Conservation (phyloP, 2,888 invertebrate species). For the Meloe dianella region DNA sequence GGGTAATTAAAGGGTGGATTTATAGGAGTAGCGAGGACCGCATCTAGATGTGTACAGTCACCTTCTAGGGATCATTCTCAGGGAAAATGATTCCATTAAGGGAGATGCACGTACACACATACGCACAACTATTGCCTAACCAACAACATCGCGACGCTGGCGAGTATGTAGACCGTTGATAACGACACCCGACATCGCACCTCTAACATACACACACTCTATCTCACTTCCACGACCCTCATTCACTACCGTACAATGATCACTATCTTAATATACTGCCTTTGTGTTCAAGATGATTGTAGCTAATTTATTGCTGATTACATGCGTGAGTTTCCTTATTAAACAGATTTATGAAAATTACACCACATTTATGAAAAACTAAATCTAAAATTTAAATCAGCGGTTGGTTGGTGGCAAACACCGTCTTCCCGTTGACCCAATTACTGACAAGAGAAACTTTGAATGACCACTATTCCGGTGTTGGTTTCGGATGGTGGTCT, state of each 20-base stretch:
- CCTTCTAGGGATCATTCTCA: constrained; percentile 43
- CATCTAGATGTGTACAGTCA: constrained; percentile 54
- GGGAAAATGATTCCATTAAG: constrained; percentile 35
- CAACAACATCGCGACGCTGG: constrained; percentile 28
- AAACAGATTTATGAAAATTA: constrained; percentile 22
- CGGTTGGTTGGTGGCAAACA: neutral
- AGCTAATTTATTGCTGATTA: constrained; percentile 34
- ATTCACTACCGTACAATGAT: constrained; percentile 35
- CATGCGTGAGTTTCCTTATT: constrained; percentile 23
- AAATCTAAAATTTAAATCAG: neutral
- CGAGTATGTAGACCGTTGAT: constrained; percentile 37
- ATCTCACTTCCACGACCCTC: neutral
- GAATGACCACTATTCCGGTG: constrained; percentile 1
- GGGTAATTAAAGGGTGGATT: constrained; percentile 62
- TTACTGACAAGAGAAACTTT: neutral
- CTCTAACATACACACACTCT: constrained; percentile 22
- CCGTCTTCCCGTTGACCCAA: neutral
- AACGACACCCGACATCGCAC: constrained; percentile 31
- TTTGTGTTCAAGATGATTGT: constrained; percentile 43
- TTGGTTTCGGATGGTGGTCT: neutral
- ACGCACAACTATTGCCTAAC: constrained; percentile 12
- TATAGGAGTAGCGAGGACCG: constrained; percentile 58
- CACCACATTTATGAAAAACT: neutral
- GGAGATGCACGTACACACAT: constrained; percentile 32
- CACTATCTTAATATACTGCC: constrained; percentile 46